Evolutionary conservation across 1,140 invertebrate genomes (phyloP).

Genomic region (Drosophila parabipectinata): DNA sequence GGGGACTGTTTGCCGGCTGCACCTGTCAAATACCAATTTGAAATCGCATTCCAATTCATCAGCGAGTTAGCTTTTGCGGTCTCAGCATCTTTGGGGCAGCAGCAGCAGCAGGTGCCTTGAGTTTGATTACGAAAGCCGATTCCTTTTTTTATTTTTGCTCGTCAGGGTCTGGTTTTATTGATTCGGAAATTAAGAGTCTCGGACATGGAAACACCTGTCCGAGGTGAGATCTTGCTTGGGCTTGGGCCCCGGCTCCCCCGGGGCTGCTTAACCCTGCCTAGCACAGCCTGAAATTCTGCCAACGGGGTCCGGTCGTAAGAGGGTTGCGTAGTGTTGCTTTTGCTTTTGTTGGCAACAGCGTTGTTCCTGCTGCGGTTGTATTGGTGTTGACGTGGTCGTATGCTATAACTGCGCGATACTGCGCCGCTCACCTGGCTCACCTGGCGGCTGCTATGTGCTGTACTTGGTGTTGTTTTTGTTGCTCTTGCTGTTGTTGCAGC

Average conservation of each 20-base stretch:
- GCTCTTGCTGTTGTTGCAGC: conserved; percentile 41
- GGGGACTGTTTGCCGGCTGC: conserved; percentile 26
- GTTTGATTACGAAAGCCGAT: conserved; percentile 14
- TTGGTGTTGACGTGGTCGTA: conserved; percentile 73
- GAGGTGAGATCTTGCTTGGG: conserved; percentile 19
- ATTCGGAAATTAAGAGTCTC: conserved; percentile 42
- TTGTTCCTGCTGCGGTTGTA: conserved; percentile 18
- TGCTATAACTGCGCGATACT: conserved; percentile 72
- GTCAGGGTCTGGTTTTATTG: conserved; percentile 31
- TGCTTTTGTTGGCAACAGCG: conserved; percentile 21
- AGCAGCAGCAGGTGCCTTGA: conserved; percentile 6
- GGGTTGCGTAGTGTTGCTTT: conserved; percentile 59
- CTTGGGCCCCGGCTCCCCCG: conserved; percentile 1
- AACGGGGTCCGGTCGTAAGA: conserved; percentile 32
- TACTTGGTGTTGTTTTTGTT: background rate
- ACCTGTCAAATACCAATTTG: conserved; percentile 36
- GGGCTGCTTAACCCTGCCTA: conserved; percentile 27
- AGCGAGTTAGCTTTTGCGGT: conserved; percentile 47
- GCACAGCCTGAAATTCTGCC: conserved; percentile 72
- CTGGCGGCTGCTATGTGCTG: conserved; percentile 43
- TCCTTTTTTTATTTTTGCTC: conserved; percentile 19
- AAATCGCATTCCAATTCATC: conserved; percentile 33
- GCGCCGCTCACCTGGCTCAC: conserved; percentile 56
- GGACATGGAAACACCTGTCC: conserved; percentile 45
- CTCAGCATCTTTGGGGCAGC: conserved; percentile 47